These are phyloP conservation scores for Drosophila kohkoa DNA, from an alignment of 1,140 invertebrate species.

Conservation along the genomic window DNA sequence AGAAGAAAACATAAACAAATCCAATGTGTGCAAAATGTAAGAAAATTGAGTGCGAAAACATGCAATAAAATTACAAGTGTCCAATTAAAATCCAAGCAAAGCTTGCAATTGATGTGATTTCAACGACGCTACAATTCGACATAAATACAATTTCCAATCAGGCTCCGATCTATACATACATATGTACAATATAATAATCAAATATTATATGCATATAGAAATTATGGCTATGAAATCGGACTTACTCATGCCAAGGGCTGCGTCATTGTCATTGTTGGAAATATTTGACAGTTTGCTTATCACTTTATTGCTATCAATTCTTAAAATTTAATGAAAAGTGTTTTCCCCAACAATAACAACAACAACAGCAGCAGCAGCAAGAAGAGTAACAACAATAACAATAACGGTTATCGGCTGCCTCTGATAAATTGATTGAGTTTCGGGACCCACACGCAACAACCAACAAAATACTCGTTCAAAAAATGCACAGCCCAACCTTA, in stretches of 20 bases:
- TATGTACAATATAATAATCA: not conserved
- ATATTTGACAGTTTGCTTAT: conserved; percentile 76
- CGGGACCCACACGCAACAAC: conserved; percentile 3
- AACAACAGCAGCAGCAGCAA: conserved; percentile 31
- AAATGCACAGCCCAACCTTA: conserved; percentile 40
- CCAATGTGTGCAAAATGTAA: conserved; percentile 50
- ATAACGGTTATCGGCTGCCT: conserved; percentile 58
- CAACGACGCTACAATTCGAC: conserved; percentile 16
- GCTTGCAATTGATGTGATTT: conserved; percentile 53
- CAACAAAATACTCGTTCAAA: not conserved
- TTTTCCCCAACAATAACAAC: conserved; percentile 52
- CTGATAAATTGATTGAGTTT: conserved; percentile 80
- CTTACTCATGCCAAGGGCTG: conserved; percentile 42
- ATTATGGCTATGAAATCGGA: not conserved
- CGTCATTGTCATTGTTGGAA: conserved; percentile 20
- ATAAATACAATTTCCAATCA: conserved; percentile 35
- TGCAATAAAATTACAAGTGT: conserved; percentile 20
- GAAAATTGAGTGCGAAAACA: conserved; percentile 22
- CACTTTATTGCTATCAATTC: conserved; percentile 79
- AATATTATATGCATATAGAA: not conserved
- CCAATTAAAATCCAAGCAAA: not conserved
- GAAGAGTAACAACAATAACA: conserved; percentile 23
- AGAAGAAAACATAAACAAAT: conserved; percentile 47
- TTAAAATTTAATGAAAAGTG: conserved; percentile 77
- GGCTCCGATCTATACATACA: conserved; percentile 17